Evolutionary conservation across 2,888 invertebrate species (phyloP), one percentile per base, ranked within the genome.

Genomic region (Nowickia ferox): DNA sequence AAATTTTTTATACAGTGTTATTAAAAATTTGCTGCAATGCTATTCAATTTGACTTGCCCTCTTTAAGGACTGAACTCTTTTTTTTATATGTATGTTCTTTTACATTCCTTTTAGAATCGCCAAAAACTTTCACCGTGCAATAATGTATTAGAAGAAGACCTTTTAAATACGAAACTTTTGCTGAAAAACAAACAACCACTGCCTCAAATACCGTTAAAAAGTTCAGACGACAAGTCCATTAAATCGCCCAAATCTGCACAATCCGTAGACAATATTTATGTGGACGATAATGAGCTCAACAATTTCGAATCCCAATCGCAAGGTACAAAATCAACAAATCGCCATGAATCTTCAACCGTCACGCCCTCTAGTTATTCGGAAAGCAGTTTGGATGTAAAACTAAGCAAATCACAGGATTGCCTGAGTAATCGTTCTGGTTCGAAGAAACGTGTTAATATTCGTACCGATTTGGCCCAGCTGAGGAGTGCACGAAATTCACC

Each of bases 361-460:
- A 93, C 93, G 1, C 92, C 93, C 11, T 92, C 92, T 84, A 93
- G 92, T 82, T 92, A 92, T 87, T 92, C 92, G 53, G 93, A 93
- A 51, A 92, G 92, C 87, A 93, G 92, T 87, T 88, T 93, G 75
- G 92, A 93, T 88, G 91, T 91, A 1, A 93, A 92, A 76, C 84
- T 92, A 11, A 92, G 91, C 77, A 93, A 92, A 84, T 93, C 92
- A 0, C 92, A 92, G 63, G 93, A 93, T 82, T 93, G 92, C 65
- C 94, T 95, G 8, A 94, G 94, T 80, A 92, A 91, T 87, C 90
- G 92, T 15, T 91, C 91, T 91, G 94, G 87, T 91, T 94, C 92
- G 0, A 95, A 95, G 92, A 95, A 95, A 89, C 93, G 94, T 86
- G 95, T 95, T 0, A 95, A 95, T 87, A 95, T 95, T 90, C 93